phyloP scores from a whole-genome alignment of 2,797 vertebrate species.

The Phylloscopus collybita region DNA sequence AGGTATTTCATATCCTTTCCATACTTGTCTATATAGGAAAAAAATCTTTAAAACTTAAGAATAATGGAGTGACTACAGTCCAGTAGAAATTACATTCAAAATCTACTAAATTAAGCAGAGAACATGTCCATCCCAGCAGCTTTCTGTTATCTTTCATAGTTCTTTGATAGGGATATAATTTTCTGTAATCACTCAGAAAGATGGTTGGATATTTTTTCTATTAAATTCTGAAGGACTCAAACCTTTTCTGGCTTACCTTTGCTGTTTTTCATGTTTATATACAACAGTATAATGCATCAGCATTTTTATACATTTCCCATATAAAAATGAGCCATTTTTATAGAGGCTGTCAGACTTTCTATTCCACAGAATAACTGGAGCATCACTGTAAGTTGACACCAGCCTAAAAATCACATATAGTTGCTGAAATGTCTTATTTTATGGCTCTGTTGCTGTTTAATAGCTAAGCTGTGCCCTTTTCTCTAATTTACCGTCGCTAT shows the following conservation, averaged over 20 bases:
- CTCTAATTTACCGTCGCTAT: not conserved
- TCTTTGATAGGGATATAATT: constrained; percentile 46
- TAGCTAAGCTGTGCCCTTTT: constrained; percentile 30
- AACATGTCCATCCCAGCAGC: constrained; percentile 13
- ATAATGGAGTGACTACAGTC: not conserved
- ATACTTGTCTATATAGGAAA: not conserved
- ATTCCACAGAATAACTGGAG: constrained; percentile 47
- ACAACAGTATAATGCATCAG: constrained; percentile 64
- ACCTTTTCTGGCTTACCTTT: constrained; percentile 64
- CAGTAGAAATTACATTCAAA: not conserved
- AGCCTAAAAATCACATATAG: constrained; percentile 42
- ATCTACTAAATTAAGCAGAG: constrained; percentile 14
- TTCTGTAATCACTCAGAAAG: constrained; percentile 58
- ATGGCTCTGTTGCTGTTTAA: constrained; percentile 40
- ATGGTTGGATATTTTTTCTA: constrained; percentile 60
- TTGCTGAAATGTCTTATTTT: constrained; percentile 64
- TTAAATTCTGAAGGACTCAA: constrained; percentile 59
- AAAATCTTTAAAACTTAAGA: not conserved
- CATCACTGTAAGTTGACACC: constrained; percentile 51
- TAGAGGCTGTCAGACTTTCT: constrained; percentile 55
- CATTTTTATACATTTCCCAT: constrained; percentile 62
- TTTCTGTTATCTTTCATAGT: constrained; percentile 30
- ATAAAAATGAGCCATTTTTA: constrained; percentile 59
- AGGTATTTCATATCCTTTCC: not conserved
- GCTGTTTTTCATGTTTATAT: constrained; percentile 71